phyloP scores from a whole-genome alignment of 92 coral and sea anemone species.

The Desmophyllum pertusum region DNA sequence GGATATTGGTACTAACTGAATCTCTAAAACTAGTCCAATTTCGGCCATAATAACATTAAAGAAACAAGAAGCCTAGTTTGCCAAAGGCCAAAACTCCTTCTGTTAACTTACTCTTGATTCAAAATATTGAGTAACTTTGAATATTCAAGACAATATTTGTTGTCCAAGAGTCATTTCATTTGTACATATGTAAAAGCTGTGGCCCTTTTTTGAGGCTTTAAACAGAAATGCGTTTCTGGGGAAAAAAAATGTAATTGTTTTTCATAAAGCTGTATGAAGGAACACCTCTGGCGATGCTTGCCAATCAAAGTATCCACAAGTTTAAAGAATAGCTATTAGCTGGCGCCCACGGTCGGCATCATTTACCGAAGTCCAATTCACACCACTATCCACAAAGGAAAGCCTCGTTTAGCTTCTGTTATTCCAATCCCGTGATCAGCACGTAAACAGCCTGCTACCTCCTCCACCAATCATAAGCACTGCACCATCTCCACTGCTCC shows the following conservation, averaged over 20 bases:
- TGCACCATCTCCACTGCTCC: not conserved
- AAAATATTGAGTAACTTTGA: too few species aligned
- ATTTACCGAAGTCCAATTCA: not conserved
- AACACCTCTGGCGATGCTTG: not conserved
- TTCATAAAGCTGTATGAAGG: not conserved
- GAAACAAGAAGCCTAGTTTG: too few species aligned
- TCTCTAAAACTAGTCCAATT: too few species aligned
- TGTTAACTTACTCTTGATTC: too few species aligned
- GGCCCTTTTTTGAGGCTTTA: too few species aligned
- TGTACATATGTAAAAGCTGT: too few species aligned
- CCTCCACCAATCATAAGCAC: constrained; percentile 4
- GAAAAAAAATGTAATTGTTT: not conserved
- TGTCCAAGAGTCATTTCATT: too few species aligned
- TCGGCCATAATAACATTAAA: too few species aligned
- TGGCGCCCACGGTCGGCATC: not conserved
- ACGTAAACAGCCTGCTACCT: not conserved
- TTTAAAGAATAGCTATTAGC: not conserved
- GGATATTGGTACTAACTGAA: too few species aligned
- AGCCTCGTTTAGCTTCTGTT: not conserved
- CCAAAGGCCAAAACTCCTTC: too few species aligned
- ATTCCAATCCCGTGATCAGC: not conserved
- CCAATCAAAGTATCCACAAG: not conserved
- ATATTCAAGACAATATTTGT: too few species aligned
- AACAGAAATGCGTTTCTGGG: not conserved
- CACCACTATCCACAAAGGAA: not conserved